Evolutionary conservation across 2,113 vertebrate species (phyloP), one percentile per base, ranked within the genome.

Genomic region (Leucopternis melanops): DNA sequence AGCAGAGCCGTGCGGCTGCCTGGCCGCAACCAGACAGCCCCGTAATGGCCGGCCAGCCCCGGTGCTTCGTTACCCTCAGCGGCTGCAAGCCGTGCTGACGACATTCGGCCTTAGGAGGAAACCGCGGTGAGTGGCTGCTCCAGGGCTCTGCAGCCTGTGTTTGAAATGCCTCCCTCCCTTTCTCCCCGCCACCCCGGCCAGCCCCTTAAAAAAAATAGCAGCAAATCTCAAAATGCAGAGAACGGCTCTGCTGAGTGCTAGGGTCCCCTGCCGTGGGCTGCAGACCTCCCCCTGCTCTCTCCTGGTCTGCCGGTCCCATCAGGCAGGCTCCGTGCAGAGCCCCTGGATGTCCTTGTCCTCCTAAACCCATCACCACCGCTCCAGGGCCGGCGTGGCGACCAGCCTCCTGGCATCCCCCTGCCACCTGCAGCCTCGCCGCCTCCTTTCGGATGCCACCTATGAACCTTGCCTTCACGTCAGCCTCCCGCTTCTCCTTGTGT

Each of bases 171-270:
- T 36, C 66, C 4, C 10, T 55, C 21, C 47, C 54, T 26, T 67
- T 42, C 22, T 19, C 4, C 18, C 9, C 8, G 13, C 52, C 10
- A 3, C 52, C 2, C 0, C 1, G 7, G 23, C 49, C 8, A 1
- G 14, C 45, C 16, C 6, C 1, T 36, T 32, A 42, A 67, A 72
- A 66, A 4, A 26, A 38, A 17, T 16, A 31, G 6, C 45, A 79
- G 65, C 66, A 67, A 58, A 72, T 15, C 40, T 38, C 11, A 40
- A 59, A 61, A 31, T 16, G 34, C 55, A 52, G 79, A 59, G 40
- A 44, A 61, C 8, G 3, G 18, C 20, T 44, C 31, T 7, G 12
- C 80, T 79, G 70, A 29, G 38, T 31, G 49, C 4, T 3, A 25
- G 62, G 17, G 9, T 82, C 25, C 44, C 40, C 34, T 1, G 11